A percentile compares a stretch with the other conserved stretches of the same genome.
These are phyloP conservation scores for Apodemia mormo DNA, from an alignment of 2,888 invertebrate genomes.

Conservation along the genomic window DNA sequence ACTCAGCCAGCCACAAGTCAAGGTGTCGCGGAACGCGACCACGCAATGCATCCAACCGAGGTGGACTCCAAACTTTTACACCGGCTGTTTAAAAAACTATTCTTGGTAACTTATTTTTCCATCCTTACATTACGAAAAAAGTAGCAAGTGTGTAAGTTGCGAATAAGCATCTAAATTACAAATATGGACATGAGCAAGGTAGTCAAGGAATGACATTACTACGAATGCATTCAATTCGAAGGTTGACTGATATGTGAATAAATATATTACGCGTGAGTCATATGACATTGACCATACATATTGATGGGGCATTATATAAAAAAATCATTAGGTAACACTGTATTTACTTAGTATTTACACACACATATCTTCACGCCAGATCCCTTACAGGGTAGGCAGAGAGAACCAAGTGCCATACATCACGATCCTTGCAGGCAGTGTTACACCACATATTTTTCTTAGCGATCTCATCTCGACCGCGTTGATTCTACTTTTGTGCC, in stretches of 20 bases:
- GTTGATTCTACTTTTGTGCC: too few relatives aligned
- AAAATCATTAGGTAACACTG: neutral
- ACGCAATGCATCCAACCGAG: constrained; percentile 63
- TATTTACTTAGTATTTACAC: too few relatives aligned
- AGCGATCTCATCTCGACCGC: too few relatives aligned
- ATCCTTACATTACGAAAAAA: constrained; percentile 50
- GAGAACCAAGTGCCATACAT: too few relatives aligned
- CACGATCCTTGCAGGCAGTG: too few relatives aligned
- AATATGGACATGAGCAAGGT: constrained; percentile 71
- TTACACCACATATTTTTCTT: too few relatives aligned
- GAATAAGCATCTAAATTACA: constrained; percentile 67
- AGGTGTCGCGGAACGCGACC: constrained; percentile 60
- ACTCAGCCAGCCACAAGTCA: constrained; percentile 18
- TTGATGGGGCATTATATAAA: constrained; percentile 18
- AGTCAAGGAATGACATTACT: constrained; percentile 45
- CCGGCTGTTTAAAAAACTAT: constrained; percentile 59
- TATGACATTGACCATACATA: constrained; percentile 12
- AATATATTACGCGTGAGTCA: constrained; percentile 9
- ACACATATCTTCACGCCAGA: too few relatives aligned
- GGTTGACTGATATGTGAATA: neutral
- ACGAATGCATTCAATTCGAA: constrained; percentile 8
- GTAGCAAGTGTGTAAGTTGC: constrained; percentile 63
- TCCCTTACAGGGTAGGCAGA: too few relatives aligned
- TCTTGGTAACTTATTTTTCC: constrained; percentile 37
- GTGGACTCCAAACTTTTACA: constrained; percentile 77